Base-by-base conservation (phyloP, 2,797 vertebrate genomes). In the Megaceryle alcyon region DNA sequence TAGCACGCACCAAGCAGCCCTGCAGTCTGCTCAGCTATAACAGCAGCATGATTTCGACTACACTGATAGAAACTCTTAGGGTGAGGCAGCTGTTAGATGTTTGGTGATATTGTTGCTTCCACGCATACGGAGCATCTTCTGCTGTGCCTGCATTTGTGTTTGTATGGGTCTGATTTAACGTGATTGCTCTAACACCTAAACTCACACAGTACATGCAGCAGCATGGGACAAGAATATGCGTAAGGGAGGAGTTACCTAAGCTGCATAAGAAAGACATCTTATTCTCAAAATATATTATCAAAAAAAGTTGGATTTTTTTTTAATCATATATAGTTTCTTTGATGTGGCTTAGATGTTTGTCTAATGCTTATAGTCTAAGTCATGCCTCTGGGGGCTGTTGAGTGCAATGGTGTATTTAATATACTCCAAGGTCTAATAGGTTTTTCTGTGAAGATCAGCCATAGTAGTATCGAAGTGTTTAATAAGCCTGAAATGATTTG, bases 251-350 rank as follows among this genome's bases (percentile, higher is more conserved):
- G 71, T 66, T 88, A 49, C 6, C 15, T 43, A 29, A 76, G 16
- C 26, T 64, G 29, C 0, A 0, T 51, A 29, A 75, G 57, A 77
- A 39, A 29, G 66, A 8, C 2, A 1, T 14, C 10, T 41, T 92
- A n/a, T 41, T 66, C 28, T 85, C 57, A 43, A 65, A 80, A 68
- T 48, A 20, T 0, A 0, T 44, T 17, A 28, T 23, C 26, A 15
- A 71, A 91, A 91, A 75, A 4, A 9, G 5, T 46, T 37, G 23
- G 37, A 86, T 83, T 56, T 63, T 41, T 20, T 60, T 86, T 20
- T 4, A 10, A 10, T 75, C 1, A 0, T 44, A 3, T 49, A 3
- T 46, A 37, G 29, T 41, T 72, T 10, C 46, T 82, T 48, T 46
- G 63, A 26, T 2, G 6, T 48, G 41, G 39, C 18, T 68, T 78